Evolutionary conservation across 2,797 vertebrate species (phyloP).

Genomic region (Helarctos malayanus): DNA sequence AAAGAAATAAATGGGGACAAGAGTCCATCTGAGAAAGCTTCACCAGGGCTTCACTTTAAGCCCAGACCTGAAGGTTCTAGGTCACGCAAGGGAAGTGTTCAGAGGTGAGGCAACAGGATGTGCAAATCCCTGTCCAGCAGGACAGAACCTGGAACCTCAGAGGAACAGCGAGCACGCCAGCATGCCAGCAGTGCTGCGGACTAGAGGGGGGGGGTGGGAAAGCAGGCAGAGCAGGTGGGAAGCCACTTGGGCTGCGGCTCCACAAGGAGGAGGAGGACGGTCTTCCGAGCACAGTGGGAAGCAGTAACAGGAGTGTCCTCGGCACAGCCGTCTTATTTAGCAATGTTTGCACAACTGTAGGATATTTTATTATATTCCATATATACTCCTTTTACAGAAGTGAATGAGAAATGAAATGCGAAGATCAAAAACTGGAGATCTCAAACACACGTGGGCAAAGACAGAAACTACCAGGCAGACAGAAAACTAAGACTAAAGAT

Average conservation of each 20-base stretch:
- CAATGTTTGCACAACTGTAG: neutral
- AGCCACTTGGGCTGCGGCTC: neutral
- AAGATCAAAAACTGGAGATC: neutral
- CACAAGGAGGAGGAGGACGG: neutral
- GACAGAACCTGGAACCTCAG: neutral
- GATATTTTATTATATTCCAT: neutral
- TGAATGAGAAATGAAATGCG: neutral
- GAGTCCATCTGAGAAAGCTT: neutral
- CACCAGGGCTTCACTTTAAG: neutral
- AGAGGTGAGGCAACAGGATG: neutral
- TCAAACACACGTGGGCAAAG: neutral
- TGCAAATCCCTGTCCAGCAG: neutral
- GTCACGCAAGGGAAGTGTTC: neutral
- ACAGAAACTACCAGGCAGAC: neutral
- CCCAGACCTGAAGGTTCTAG: neutral
- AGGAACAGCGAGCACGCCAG: neutral
- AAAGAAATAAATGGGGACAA: neutral
- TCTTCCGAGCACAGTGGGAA: neutral
- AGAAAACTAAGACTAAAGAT: neutral
- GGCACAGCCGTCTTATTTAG: neutral
- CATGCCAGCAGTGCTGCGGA: fast-evolving
- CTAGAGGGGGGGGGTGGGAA: neutral
- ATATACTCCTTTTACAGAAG: neutral
- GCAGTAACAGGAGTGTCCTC: neutral
- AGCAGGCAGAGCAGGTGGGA: neutral